phyloP scores from a whole-genome alignment of 2,888 invertebrate species.

The Podotricha telesiphe region DNA sequence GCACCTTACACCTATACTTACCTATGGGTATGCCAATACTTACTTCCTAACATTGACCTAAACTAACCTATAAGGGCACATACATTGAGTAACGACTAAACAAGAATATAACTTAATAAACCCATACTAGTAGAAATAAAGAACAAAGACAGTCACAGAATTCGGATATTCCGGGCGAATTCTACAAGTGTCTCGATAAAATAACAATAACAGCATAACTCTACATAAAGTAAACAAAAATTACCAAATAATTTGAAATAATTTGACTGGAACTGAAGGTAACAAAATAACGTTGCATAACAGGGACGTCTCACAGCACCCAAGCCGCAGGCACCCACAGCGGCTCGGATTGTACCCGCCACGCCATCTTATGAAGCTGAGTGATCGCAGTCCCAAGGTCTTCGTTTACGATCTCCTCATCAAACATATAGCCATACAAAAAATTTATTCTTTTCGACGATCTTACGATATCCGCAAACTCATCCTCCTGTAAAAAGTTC shows the following conservation, averaged over 20 bases:
- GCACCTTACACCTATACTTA: constrained; percentile 6
- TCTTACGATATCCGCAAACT: constrained; percentile 93
- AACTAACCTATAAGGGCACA: constrained; percentile 25
- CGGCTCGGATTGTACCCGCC: constrained; percentile 95
- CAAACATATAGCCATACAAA: constrained; percentile 96
- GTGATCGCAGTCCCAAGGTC: constrained; percentile 94
- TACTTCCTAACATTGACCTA: background rate
- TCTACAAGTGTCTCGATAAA: background rate
- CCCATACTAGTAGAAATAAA: background rate
- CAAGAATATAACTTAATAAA: constrained; percentile 12
- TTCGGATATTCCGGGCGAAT: background rate
- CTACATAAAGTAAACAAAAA: constrained; percentile 22
- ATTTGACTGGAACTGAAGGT: constrained; percentile 28
- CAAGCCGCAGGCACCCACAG: constrained; percentile 98
- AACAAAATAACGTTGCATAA: constrained; percentile 17
- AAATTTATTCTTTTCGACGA: constrained; percentile 95
- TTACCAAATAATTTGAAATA: constrained; percentile 19
- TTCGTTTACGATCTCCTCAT: constrained; percentile 96
- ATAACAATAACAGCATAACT: constrained; percentile 19
- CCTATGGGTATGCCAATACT: background rate
- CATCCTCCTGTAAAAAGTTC: constrained; percentile 89
- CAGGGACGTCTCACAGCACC: constrained; percentile 87
- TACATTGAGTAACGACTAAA: constrained; percentile 30
- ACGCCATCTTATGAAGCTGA: constrained; percentile 91
- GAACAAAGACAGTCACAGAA: constrained; percentile 6